Evolutionary conservation across 1,140 invertebrate genomes (phyloP), one percentile per base, ranked within the genome.

Genomic region (Ericerus pela): DNA sequence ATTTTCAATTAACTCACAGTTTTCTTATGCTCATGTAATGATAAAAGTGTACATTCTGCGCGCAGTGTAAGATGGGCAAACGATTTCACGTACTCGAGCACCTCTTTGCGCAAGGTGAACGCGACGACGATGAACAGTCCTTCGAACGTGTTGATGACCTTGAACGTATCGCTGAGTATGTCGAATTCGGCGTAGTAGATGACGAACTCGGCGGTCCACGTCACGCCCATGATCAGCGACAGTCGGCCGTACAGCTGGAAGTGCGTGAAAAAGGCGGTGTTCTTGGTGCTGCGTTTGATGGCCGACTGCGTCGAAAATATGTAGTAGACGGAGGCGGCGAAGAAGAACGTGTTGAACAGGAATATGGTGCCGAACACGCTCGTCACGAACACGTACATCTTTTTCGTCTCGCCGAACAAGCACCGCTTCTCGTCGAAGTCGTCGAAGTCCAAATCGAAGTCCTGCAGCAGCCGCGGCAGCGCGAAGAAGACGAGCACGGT

Each of bases 351-450:
- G 55, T 78, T 79, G 6, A 73, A 33, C 1, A 69, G 37, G 62
- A 78, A 70, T 22, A 77, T 65, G 11, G 69, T 55, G 1, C 64
- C 67, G 14, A 78, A 62, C 0, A 77, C 77, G 1, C 67, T 64
- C 1, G 72, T 72, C 57, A 79, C 79, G 62, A 75, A 76, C 1
- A 75, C 60, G 1, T 76, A 61, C 12, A 79, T 67, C 1, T 73
- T 71, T 57, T 66, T 65, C 12, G 72, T 67, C 26, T 72, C 67
- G 8, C 68, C 70, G 62, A 78, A 76, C 75, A 78, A 81, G 61
- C 76, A 78, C 8, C 60, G 56, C 26, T 68, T 58, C 6, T 63
- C 60, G 1, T 72, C 75, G 51, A 77, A 75, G 18, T 36, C 38
- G 24, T 52, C 2, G 2, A 33, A 10, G 16, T 18, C 62, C 63